phyloP scores from a whole-genome alignment of 2,888 invertebrate species.

The Drosophila atroscutellata region DNA sequence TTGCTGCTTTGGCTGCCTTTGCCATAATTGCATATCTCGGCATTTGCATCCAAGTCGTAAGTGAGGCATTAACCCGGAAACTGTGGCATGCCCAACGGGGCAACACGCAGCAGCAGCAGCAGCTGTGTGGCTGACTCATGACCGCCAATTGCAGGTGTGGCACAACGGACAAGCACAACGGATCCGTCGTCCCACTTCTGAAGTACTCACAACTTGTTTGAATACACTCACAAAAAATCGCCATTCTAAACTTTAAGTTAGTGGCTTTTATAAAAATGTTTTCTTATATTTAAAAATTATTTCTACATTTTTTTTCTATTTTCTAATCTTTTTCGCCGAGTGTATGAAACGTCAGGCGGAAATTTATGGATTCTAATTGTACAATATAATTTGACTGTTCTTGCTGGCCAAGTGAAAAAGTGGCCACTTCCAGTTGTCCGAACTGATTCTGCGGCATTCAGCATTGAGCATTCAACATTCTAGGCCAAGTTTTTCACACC shows the following conservation, averaged over 20 bases:
- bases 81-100: slow-evolving; percentile 34
- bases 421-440: slow-evolving; percentile 34
- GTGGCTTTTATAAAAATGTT: no score
- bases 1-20: slow-evolving; percentile 12
- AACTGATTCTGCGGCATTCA: slow-evolving; percentile 47
- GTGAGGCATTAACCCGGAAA: slow-evolving; percentile 75
- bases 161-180: slow-evolving; percentile 41
- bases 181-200: slow-evolving; percentile 44
- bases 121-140: slow-evolving; percentile 57
- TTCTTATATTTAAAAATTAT: no score
- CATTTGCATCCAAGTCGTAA: slow-evolving; percentile 50
- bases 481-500: slow-evolving; percentile 15
- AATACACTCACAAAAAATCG: slow-evolving; percentile 16
- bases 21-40: slow-evolving; percentile 39
- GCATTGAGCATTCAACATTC: slow-evolving; percentile 14
- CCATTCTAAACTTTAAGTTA: background rate
- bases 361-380: slow-evolving; percentile 66
- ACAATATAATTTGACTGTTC: slow-evolving; percentile 38
- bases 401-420: slow-evolving; percentile 35
- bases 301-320: no score
- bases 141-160: slow-evolving; percentile 77
- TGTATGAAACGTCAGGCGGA: slow-evolving; percentile 46
- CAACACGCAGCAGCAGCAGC: slow-evolving; percentile 22
- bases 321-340: background rate
- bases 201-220: slow-evolving; percentile 64